Evolutionary conservation across 1,140 invertebrate species (phyloP).

Genomic region (Temnothorax curvispinosus): DNA sequence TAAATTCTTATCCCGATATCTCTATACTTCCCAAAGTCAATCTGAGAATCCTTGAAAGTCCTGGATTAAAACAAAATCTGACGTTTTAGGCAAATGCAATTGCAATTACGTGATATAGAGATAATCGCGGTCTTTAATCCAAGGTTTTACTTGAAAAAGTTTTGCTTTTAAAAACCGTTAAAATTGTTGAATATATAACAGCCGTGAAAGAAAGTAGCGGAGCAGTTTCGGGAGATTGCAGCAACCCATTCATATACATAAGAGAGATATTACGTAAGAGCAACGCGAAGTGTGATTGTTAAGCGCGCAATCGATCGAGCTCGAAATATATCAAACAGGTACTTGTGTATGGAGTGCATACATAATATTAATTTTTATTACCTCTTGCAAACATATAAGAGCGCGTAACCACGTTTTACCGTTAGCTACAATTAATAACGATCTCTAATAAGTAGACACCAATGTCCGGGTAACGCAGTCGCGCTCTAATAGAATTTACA

Average conservation of each 20-base stretch:
- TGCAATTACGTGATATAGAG: neutral
- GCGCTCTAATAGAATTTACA: conserved; percentile 43
- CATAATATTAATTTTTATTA: conserved; percentile 78
- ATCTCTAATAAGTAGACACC: conserved; percentile 62
- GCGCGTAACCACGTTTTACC: conserved; percentile 70
- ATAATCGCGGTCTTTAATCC: neutral
- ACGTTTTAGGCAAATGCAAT: neutral
- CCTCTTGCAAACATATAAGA: conserved; percentile 74
- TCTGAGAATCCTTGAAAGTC: neutral
- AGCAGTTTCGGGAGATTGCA: neutral
- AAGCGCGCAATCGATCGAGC: neutral
- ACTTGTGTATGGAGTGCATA: conserved; percentile 6
- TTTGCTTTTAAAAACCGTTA: neutral
- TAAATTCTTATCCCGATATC: neutral
- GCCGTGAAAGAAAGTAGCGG: neutral
- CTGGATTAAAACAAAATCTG: neutral
- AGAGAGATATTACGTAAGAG: neutral
- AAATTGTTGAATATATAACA: neutral
- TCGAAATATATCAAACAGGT: neutral
- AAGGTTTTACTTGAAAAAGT: neutral
- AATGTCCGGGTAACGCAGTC: conserved; percentile 43
- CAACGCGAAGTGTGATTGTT: neutral
- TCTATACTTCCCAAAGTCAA: too few species aligned
- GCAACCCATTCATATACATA: neutral
- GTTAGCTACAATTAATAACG: conserved; percentile 71